Evolutionary conservation across 2,113 vertebrate species (phyloP), one percentile per base, ranked within the genome.

Genomic region (Proteles cristata): DNA sequence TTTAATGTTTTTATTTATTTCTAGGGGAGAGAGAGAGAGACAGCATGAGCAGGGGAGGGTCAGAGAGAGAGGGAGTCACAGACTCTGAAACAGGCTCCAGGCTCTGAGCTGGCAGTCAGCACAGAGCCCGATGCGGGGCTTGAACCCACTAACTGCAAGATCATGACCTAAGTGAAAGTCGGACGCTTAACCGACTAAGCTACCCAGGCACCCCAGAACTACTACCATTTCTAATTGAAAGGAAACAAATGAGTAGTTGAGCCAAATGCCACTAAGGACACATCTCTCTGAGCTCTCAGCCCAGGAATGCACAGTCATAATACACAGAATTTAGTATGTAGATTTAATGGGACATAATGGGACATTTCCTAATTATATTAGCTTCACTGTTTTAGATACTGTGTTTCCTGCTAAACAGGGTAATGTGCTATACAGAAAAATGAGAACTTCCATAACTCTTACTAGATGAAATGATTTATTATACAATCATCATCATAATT

Each of bases 221-320:
- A 39, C 39, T 39, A 39, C 39, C n/a, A 79, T 93, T 93, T 96
- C 81, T 85, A 28, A 95, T 25, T 69, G 77, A 95, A 96, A 80
- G 53, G 48, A 77, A 87, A 90, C 43, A 88, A 48, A 81, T 53
- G 92, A 33, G 7, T 53, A 65, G 6, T 53, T 43, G 61, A 97
- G 68, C 19, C 31, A 55, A 81, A 39, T n/a, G 25, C 31, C 86
- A 68, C 84, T 55, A 19, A 73, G 43, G 79, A 87, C 88, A 17
- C 28, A 12, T 80, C 82, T 65, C 21, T 63, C 45, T 39, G n/a
- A 53, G 53, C 39, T 90, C 71, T 92, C 66, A 85, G 45, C 9
- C 66, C 65, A 43, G 14, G 68, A 74, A 94, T 79, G 31, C 28
- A 82, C 61, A 83, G 2, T 31, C 50, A 14, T 1, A 39, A 5